Evolutionary conservation across 1,140 invertebrate genomes (phyloP), one percentile per base, ranked within the genome.

Genomic region (Drosophila yakuba): DNA sequence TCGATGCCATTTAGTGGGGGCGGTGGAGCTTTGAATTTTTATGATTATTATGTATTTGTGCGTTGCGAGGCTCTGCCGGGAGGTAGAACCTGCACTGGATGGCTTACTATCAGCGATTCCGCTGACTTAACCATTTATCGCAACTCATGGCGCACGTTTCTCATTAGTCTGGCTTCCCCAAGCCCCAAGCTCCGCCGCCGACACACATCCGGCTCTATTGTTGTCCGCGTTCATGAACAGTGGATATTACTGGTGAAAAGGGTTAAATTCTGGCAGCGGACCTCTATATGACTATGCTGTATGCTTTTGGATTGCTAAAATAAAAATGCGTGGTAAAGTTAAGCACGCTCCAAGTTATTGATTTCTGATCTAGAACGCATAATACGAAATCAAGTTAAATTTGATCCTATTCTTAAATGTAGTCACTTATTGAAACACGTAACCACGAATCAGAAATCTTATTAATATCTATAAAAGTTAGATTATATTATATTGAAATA

Each of bases 61-160:
- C 43, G 62, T 55, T 61, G 39, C 38, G 20, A 45, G 45, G n/a
- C 12, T 4, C 10, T 3, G 11, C 5, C 11, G 10, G 6, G 52
- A 17, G 28, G 32, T 32, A 17, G 48, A n/a, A 32, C 50, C 41
- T 51, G 25, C 25, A 17, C 38, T 75, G 25, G 17, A 59, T 45
- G 36, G 25, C 11, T 52, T 50, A 55, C 75, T 71, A 77, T 80
- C 57, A 78, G 54, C 73, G 48, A 89, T 78, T 80, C 64, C 43
- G 80, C 84, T 77, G 68, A 66, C 71, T 79, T 64, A 54, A 62
- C 80, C 80, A 84, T 88, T 88, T 89, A 89, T 67, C 68, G 83
- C 78, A 89, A 74, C 58, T 88, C 83, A 80, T 80, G 76, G 62
- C 67, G 69, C 84, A 89, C 69, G 80, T 90, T 89, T 90, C 84